phyloP scores from a whole-genome alignment of 2,113 vertebrate genomes.

The Cyanoderma ruficeps region DNA sequence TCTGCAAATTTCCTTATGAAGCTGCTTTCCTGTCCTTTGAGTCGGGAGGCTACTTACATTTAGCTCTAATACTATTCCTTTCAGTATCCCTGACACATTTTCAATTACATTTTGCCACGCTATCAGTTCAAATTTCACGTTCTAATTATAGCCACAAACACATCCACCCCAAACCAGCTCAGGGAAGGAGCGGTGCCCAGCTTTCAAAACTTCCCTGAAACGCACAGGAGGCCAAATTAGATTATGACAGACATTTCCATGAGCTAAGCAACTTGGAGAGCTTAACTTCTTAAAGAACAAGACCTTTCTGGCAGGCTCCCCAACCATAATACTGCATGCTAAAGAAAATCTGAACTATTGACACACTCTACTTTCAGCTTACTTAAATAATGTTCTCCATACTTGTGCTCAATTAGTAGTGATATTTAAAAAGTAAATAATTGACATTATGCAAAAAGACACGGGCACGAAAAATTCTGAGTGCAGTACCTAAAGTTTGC shows the following conservation, averaged over 20 bases:
- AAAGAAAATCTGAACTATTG: background rate
- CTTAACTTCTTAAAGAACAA: conserved; percentile 20
- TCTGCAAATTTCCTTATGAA: background rate
- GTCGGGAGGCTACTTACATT: background rate
- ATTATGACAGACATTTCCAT: conserved; percentile 31
- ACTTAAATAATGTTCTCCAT: background rate
- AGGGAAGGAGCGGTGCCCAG: background rate
- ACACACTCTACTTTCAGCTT: background rate
- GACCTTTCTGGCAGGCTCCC: background rate
- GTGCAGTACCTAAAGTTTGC: background rate
- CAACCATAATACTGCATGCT: background rate
- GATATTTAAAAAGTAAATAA: background rate
- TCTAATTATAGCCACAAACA: conserved; percentile 1
- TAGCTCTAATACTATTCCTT: background rate
- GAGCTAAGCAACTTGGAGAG: conserved; percentile 31
- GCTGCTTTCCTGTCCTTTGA: background rate
- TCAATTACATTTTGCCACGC: background rate
- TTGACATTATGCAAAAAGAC: background rate
- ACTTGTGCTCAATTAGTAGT: background rate
- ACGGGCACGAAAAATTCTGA: background rate
- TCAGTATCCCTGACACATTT: background rate
- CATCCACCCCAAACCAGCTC: background rate
- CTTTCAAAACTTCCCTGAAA: conserved; percentile 11
- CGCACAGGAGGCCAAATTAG: background rate
- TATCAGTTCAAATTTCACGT: conserved; percentile 1